Conservation (phyloP, 2,113 vertebrate genomes). For the Tragulus kanchil region DNA sequence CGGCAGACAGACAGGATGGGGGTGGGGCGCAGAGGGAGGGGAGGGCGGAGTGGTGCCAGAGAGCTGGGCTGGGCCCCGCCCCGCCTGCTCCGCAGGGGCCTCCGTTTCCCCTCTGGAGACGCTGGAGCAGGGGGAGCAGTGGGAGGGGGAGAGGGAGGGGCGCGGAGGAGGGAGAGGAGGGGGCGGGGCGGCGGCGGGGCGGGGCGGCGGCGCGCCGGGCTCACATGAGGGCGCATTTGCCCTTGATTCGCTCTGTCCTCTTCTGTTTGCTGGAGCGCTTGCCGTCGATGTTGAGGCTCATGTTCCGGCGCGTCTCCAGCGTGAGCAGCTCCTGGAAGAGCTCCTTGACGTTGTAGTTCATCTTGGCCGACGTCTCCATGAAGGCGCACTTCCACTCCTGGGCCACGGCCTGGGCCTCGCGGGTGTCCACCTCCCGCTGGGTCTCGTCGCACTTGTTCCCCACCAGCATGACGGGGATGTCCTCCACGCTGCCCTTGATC, state of each 20-base stretch:
- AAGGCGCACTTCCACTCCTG: constrained; percentile 98
- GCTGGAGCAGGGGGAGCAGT: background rate
- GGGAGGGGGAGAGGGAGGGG: too few relatives aligned
- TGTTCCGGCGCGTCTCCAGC: constrained; percentile 96
- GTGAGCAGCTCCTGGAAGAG: constrained; percentile 99
- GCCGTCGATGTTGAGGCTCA: constrained; percentile 97
- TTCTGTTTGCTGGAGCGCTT: constrained; percentile 96
- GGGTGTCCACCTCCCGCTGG: constrained; percentile 95
- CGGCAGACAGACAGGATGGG: background rate
- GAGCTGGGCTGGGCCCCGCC: background rate
- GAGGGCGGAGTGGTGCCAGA: background rate
- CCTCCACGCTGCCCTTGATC: constrained; percentile 96
- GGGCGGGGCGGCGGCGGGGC: too few relatives aligned
- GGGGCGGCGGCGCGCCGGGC: background rate
- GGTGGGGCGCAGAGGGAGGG: too few relatives aligned
- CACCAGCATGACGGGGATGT: constrained; percentile 98
- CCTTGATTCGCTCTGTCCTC: constrained; percentile 96
- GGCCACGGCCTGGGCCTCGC: constrained; percentile 95
- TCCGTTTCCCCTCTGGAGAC: background rate
- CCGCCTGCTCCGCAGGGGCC: background rate
- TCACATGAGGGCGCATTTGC: constrained; percentile 97
- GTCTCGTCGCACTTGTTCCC: constrained; percentile 99
- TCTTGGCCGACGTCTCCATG: constrained; percentile 99
- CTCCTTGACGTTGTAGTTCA: constrained; percentile 99
- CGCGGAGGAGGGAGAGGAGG: background rate